phyloP scores from a whole-genome alignment of 2,113 vertebrate genomes.

The Planiliza haematocheilus region DNA sequence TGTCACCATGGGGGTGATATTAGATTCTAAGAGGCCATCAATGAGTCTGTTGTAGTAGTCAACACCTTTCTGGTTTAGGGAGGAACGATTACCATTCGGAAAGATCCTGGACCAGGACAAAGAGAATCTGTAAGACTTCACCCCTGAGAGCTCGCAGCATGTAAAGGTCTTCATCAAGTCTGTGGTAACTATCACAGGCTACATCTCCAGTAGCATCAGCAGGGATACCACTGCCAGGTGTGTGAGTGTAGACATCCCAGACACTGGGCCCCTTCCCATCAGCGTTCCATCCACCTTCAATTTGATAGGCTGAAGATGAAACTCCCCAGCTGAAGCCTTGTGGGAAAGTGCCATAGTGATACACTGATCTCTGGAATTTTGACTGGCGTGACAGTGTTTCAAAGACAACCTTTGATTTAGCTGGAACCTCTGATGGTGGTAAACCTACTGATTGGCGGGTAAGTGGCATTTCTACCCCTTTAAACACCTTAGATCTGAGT shows the following conservation, averaged over 20 bases:
- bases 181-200: slow-evolving; percentile 93
- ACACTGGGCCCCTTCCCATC: slow-evolving; percentile 93
- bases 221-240: slow-evolving; percentile 81
- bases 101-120: slow-evolving; percentile 96
- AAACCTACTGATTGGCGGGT: slow-evolving; percentile 27
- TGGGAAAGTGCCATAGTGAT: slow-evolving; percentile 89
- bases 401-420: slow-evolving; percentile 89
- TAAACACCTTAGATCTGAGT: not conserved
- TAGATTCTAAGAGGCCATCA: slow-evolving; percentile 83
- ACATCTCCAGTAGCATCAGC: slow-evolving; percentile 84
- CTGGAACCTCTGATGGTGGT: slow-evolving; percentile 89
- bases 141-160: slow-evolving; percentile 88
- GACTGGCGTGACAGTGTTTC: slow-evolving; percentile 89
- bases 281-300: slow-evolving; percentile 93
- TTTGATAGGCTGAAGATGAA: slow-evolving; percentile 92
- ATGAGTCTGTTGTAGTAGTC: slow-evolving; percentile 92
- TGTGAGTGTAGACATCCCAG: slow-evolving; percentile 94
- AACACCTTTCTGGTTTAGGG: slow-evolving; percentile 87
- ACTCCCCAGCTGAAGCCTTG: slow-evolving; percentile 89
- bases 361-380: slow-evolving; percentile 87
- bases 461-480: slow-evolving; percentile 2
- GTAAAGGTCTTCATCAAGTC: slow-evolving; percentile 89
- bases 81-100: slow-evolving; percentile 84
- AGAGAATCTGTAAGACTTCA: slow-evolving; percentile 91
- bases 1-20: slow-evolving; percentile 91